Conservation (phyloP, 2,113 vertebrate genomes). For the Helogale parvula region DNA sequence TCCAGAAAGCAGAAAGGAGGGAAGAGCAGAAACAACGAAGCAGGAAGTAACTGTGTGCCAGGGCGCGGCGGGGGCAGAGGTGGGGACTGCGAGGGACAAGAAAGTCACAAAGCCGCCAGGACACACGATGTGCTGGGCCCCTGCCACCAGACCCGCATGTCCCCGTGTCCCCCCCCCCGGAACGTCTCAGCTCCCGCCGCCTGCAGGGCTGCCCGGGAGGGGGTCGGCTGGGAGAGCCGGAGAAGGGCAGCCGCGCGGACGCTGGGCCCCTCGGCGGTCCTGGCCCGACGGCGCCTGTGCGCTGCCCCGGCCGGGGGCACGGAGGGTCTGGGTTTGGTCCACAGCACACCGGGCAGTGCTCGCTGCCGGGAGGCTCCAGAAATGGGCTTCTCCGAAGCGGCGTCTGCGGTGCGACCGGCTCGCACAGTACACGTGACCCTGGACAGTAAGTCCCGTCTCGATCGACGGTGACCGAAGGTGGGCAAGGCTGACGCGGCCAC, state of each 20-base stretch:
- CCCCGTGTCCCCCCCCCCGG: too few species aligned
- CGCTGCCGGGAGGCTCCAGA: neutral
- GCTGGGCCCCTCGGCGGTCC: rapidly evolving
- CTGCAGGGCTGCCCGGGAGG: too few species aligned
- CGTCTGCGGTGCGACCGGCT: rapidly evolving
- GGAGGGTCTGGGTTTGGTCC: too few species aligned
- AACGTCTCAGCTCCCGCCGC: rapidly evolving
- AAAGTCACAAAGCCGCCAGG: neutral
- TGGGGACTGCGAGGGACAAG: rapidly evolving
- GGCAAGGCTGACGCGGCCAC: rapidly evolving
- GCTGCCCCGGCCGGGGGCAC: rapidly evolving
- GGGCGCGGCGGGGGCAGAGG: rapidly evolving
- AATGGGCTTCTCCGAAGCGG: neutral
- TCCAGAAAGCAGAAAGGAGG: rapidly evolving
- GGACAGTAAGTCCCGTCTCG: rapidly evolving
- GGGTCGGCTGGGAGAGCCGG: too few species aligned
- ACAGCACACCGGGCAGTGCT: rapidly evolving
- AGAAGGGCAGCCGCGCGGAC: rapidly evolving
- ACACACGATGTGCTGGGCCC: rapidly evolving
- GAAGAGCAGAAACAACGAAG: neutral
- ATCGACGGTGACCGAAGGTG: rapidly evolving
- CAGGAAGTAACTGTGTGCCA: rapidly evolving
- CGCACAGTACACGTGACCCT: neutral
- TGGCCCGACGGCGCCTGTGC: rapidly evolving
- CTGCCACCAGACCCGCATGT: neutral